A percentile compares a stretch with the other conserved stretches of the same genome.
These are phyloP conservation scores for Silurus asotus DNA, from an alignment of 2,113 vertebrate species.

Conservation along the genomic window DNA sequence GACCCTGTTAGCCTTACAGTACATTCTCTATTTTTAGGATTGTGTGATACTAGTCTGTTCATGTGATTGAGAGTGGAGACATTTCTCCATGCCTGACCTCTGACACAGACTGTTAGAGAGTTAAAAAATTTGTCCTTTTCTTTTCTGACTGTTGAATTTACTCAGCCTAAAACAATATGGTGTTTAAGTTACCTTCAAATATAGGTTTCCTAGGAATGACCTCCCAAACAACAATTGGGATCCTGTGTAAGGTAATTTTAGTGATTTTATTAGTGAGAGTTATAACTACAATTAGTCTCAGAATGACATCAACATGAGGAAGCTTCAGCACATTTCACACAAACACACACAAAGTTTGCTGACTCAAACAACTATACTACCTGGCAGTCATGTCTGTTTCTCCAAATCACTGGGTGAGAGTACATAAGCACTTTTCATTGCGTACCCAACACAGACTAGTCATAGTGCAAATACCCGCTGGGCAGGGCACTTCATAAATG, in stretches of 20 bases:
- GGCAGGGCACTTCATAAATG: conserved; percentile 21
- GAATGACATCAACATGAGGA: background rate
- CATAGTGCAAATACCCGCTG: conserved; percentile 35
- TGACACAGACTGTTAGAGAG: background rate
- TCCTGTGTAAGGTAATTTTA: background rate
- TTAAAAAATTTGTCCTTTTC: background rate
- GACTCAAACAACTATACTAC: conserved; percentile 27
- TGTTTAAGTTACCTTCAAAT: background rate
- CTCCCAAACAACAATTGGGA: too few relatives aligned
- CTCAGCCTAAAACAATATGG: background rate
- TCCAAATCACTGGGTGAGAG: conserved; percentile 45
- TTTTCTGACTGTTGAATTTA: background rate
- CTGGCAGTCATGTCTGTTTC: conserved; percentile 40
- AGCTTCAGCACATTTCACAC: background rate
- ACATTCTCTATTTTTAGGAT: background rate
- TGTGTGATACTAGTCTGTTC: background rate
- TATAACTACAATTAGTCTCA: background rate
- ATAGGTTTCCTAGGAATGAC: background rate
- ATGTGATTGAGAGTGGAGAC: background rate
- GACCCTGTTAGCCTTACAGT: conserved; percentile 7
- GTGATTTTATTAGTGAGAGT: background rate
- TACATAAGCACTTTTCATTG: conserved; percentile 41
- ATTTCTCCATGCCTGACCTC: conserved; percentile 18
- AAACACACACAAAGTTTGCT: conserved; percentile 7
- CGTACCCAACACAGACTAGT: conserved; percentile 41